phyloP scores from a whole-genome alignment of 2,113 vertebrate species.

The Strix aluco region DNA sequence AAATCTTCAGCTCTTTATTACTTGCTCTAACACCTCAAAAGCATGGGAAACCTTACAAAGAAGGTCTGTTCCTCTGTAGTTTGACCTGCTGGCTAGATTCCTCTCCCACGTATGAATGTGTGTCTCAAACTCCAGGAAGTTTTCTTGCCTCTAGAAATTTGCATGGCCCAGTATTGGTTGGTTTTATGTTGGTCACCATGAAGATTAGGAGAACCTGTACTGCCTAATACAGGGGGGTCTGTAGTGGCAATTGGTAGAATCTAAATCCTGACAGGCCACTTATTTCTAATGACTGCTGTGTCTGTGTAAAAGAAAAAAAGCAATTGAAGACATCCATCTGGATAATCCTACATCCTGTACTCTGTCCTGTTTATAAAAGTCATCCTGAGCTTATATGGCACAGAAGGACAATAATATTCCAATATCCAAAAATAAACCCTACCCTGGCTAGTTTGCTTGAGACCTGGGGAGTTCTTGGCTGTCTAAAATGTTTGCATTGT shows the following conservation, averaged over 20 bases:
- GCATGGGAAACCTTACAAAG: not conserved
- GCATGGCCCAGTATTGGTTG: accelerated
- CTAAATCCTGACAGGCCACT: not conserved
- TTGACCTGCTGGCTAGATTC: not conserved
- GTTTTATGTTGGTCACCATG: not conserved
- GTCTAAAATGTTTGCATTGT: not conserved
- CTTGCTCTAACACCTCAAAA: not conserved
- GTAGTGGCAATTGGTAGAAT: not conserved
- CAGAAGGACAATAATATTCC: not conserved
- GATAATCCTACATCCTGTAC: not conserved
- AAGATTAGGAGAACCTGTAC: not conserved
- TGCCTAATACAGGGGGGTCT: not conserved
- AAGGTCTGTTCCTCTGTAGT: not conserved
- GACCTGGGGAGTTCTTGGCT: not conserved
- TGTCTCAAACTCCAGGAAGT: not conserved
- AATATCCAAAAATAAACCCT: not conserved
- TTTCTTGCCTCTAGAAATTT: not conserved
- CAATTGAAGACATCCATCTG: not conserved
- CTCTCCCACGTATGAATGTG: not conserved
- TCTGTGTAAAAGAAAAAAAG: not conserved
- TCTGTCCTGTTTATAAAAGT: not conserved
- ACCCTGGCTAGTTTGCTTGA: not conserved
- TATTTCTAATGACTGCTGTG: not conserved
- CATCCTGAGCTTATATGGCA: not conserved
- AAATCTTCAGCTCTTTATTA: not conserved